Percentiles rank a stretch among this genome's conserved stretches.
phyloP scores from a whole-genome alignment of 1,140 invertebrate genomes.

The Hormaphis cornu region DNA sequence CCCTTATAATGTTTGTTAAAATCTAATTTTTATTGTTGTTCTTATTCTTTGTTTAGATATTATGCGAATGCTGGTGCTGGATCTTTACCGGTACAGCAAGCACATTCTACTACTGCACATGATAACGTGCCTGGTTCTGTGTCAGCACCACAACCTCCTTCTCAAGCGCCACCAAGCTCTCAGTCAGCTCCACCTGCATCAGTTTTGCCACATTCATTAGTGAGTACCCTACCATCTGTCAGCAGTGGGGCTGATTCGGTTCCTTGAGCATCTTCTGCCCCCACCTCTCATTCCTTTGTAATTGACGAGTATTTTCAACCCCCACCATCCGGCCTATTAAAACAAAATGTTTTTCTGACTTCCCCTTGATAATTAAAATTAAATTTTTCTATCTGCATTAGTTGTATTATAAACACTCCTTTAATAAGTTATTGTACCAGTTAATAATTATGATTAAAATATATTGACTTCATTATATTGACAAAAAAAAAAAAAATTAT shows the following conservation, averaged over 20 bases:
- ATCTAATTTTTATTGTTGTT: not conserved
- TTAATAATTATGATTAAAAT: slow-evolving; percentile 3
- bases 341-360: not conserved
- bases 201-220: slow-evolving; percentile 39
- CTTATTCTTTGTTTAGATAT: slow-evolving; percentile 57
- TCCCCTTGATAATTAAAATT: not conserved
- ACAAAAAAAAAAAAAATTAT: not conserved
- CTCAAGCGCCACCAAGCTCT: slow-evolving; percentile 43
- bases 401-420: slow-evolving; percentile 3
- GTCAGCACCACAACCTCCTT: slow-evolving; percentile 46
- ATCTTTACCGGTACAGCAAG: slow-evolving; percentile 59
- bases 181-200: slow-evolving; percentile 42
- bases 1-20: not conserved
- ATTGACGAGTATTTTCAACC: not conserved
- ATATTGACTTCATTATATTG: slow-evolving; percentile 1
- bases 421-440: slow-evolving; percentile 11
- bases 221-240: slow-evolving; percentile 39
- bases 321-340: slow-evolving; percentile 15
- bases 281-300: slow-evolving; percentile 28
- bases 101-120: slow-evolving; percentile 64
- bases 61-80: slow-evolving; percentile 48
- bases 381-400: not conserved
- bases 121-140: slow-evolving; percentile 54
- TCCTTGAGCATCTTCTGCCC: slow-evolving; percentile 12
- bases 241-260: slow-evolving; percentile 30